Evolutionary conservation across 2,888 invertebrate genomes (phyloP), one percentile per base, ranked within the genome.

Genomic region (Sesia apiformis): DNA sequence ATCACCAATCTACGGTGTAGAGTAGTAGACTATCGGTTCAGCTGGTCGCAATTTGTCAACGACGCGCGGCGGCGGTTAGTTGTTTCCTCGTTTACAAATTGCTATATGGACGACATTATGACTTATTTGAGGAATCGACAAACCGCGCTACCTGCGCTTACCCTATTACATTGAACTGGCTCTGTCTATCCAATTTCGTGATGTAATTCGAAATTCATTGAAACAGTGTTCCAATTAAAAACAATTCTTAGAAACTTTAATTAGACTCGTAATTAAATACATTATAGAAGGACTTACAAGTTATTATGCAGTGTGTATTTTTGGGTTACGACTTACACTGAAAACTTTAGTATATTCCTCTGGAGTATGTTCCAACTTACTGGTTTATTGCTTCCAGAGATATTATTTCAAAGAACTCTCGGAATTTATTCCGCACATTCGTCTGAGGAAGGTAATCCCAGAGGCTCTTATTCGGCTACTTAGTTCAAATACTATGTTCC

Each of bases 1-100:
- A 88, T 88, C 88, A 86, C 87, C 82, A 83, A 88, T 88, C 88
- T 88, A 82, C 73, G 78, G 80, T 78, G 83, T 82, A 70, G 80
- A 56, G 23, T 23, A 23, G 40, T 50, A 50, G 52, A 52, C 40
- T 52, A 52, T 52, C 40, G 40, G 52, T 52, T 76, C 77, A 80
- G 75, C 77, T 69, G 76, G 72, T 77, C 72, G 81, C 79, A 84
- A 85, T 87, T 86, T 84, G 86, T 86, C 86, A 86, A 81, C 81
- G 66, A 68, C 66, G 65, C 64, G 81, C 81, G 66, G 51, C 8
- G n/a, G 69, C 64, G 65, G 72, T 73, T 76, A 70, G 74, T 75
- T 75, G 78, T 81, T 79, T 63, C 69, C 75, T 74, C 69, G 69
- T 77, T 75, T 73, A 71, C 71, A 71, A 76, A 74, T 76, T 69